Base-by-base conservation (phyloP, 2,797 vertebrate species). In the Pangasius sanitwongsei region DNA sequence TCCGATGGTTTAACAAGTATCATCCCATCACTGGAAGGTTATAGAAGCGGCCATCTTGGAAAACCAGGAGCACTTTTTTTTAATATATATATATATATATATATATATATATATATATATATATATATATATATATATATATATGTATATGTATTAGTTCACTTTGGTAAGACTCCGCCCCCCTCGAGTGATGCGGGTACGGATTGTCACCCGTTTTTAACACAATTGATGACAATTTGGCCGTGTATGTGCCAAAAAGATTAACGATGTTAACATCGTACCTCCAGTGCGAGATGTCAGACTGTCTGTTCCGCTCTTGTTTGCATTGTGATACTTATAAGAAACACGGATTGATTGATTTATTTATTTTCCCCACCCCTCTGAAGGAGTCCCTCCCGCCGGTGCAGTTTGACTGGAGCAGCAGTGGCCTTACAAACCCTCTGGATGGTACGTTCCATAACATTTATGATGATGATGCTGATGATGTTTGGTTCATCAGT, bases 331-430 rank as follows among this genome's bases (percentile, higher is more conserved):
- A 78, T 18, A 5, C 75, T 18, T 34, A 57, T 55, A 20, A 53
- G n/a, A 80, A 50, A 31, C 48, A 50, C 7, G 2, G 1, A 59
- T 2, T 57, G 2, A 23, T 37, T 57, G 20, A 8, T 48, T 67
- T 23, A 31, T 15, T 25, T 20, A 5, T 65, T 34, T 65, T 1
- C 37, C 34, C 0, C 34, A 25, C 16, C 65, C 18, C 15, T 31
- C 6, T 86, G 31, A 92, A 99, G 98, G 98, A 99, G 95, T 96
- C 94, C 94, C 98, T 99, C 95, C 98, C 98, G 90, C 98, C 98
- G 91, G 96, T 99, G 96, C 98, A 99, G 97, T 99, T 99, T 92
- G 98, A 99, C 97, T 99, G 98, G 98, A 99, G 98, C 97, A 99
- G 98, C 97, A 99, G 98, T 97, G 98, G 98, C 97, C 98, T 99